Conservation (phyloP, 53 echinoderm and acorn worm genomes). For the Echinarachnius parma region DNA sequence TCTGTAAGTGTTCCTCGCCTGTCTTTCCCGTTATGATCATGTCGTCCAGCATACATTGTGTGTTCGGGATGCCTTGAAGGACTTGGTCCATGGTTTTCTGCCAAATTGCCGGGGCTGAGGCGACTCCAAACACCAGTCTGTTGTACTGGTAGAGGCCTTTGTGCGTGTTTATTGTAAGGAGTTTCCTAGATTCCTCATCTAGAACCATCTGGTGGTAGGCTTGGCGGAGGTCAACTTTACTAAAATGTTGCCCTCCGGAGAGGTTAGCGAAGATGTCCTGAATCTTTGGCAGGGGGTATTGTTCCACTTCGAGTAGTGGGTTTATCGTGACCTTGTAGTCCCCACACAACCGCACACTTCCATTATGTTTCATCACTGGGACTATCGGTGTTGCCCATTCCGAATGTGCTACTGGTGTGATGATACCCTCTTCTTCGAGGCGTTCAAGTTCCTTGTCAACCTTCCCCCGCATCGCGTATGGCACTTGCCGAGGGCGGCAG, state of each 20-base stretch:
- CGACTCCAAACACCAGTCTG: slow-evolving; percentile 41
- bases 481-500: too few species aligned
- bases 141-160: slow-evolving; percentile 37
- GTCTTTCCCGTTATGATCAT: slow-evolving; percentile 32
- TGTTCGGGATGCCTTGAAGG: slow-evolving; percentile 38
- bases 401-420: too few species aligned
- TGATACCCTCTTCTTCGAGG: too few species aligned
- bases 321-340: slow-evolving; percentile 47
- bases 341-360: slow-evolving; percentile 33
- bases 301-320: slow-evolving; percentile 29
- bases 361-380: slow-evolving; percentile 24
- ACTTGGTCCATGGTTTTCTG: slow-evolving; percentile 45
- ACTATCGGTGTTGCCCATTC: slow-evolving; percentile 52
- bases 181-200: slow-evolving; percentile 18
- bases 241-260: slow-evolving; percentile 33
- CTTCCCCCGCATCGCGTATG: too few species aligned
- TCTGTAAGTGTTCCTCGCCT: slow-evolving; percentile 29
- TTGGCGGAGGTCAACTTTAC: slow-evolving; percentile 29
- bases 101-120: slow-evolving; percentile 40
- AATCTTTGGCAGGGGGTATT: slow-evolving; percentile 28
- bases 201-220: slow-evolving; percentile 39
- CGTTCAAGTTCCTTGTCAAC: too few species aligned
- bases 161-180: slow-evolving; percentile 38
- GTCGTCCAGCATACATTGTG: slow-evolving; percentile 35
- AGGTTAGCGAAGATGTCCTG: slow-evolving; percentile 39